These are phyloP conservation scores for Furnarius figulus DNA, from an alignment of 2,113 vertebrate genomes.

Conservation along the genomic window DNA sequence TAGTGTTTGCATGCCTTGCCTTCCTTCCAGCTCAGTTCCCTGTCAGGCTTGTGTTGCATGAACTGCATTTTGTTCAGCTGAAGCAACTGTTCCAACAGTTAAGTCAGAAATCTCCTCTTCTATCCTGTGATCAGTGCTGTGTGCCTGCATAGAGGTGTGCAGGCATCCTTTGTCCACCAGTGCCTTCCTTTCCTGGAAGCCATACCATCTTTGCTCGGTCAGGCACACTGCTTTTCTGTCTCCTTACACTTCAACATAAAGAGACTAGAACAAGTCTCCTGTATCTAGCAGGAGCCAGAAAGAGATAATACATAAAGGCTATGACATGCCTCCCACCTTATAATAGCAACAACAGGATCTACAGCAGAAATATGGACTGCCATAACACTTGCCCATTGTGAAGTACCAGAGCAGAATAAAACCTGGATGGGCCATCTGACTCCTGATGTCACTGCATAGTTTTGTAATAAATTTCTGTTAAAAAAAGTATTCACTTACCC, in stretches of 20 bases:
- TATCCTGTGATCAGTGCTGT: neutral
- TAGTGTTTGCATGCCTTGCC: neutral
- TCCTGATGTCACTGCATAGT: neutral
- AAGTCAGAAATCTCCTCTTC: neutral
- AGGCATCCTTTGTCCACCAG: neutral
- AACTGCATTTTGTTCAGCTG: neutral
- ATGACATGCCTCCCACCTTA: neutral
- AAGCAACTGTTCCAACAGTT: neutral
- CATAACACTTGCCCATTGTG: neutral
- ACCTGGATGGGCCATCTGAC: neutral
- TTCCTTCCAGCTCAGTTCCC: neutral
- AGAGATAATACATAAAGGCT: neutral
- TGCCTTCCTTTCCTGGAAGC: neutral
- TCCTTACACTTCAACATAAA: neutral
- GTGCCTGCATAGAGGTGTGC: neutral
- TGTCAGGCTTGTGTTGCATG: neutral
- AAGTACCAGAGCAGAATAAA: neutral
- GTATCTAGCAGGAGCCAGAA: neutral
- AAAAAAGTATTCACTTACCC: neutral
- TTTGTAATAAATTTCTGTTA: neutral
- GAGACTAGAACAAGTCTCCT: neutral
- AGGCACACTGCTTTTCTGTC: neutral
- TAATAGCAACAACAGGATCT: neutral
- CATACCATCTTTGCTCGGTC: neutral
- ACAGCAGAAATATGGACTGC: neutral